A percentile compares a stretch with the other conserved stretches of the same genome.
These are phyloP conservation scores for Drosophila sordidula DNA, from an alignment of 2,888 invertebrate genomes.

Conservation along the genomic window DNA sequence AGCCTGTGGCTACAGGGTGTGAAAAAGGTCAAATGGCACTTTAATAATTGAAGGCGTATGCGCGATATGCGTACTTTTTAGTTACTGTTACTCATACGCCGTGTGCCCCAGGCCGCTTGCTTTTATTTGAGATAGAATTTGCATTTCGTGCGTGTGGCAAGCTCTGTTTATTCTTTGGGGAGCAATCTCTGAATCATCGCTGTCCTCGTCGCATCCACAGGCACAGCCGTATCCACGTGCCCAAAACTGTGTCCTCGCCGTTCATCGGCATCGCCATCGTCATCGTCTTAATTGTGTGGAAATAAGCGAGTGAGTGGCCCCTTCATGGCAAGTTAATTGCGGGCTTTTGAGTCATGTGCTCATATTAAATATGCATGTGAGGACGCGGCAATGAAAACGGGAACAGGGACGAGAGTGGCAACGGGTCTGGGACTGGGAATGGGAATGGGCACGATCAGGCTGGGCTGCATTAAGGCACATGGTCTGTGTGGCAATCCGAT, in stretches of 20 bases:
- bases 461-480: slow-evolving; percentile 22
- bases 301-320: slow-evolving; percentile 65
- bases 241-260: slow-evolving; percentile 2
- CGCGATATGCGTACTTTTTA: slow-evolving; percentile 47
- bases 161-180: slow-evolving; percentile 59
- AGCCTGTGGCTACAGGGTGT: not conserved
- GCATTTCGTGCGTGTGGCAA: slow-evolving; percentile 39
- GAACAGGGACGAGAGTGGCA: slow-evolving; percentile 8
- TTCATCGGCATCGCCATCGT: slow-evolving; percentile 18
- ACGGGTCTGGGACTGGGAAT: not conserved
- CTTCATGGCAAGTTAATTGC: slow-evolving; percentile 66
- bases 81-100: slow-evolving; percentile 55
- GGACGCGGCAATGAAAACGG: slow-evolving; percentile 38
- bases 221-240: slow-evolving; percentile 8
- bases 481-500: slow-evolving; percentile 47
- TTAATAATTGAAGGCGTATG: slow-evolving; percentile 62
- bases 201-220: slow-evolving; percentile 18
- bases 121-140: slow-evolving; percentile 49
- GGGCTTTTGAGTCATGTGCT: slow-evolving; percentile 67
- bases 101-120: slow-evolving; percentile 12
- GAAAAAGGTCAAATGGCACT: slow-evolving; percentile 23
- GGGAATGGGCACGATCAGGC: slow-evolving; percentile 28
- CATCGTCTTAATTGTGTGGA: slow-evolving; percentile 62
- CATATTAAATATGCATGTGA: slow-evolving; percentile 62
- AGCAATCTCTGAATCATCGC: slow-evolving; percentile 64